Evolutionary conservation across 2,888 invertebrate species (phyloP), one percentile per base, ranked within the genome.

Genomic region (Drosophila setosimentum): DNA sequence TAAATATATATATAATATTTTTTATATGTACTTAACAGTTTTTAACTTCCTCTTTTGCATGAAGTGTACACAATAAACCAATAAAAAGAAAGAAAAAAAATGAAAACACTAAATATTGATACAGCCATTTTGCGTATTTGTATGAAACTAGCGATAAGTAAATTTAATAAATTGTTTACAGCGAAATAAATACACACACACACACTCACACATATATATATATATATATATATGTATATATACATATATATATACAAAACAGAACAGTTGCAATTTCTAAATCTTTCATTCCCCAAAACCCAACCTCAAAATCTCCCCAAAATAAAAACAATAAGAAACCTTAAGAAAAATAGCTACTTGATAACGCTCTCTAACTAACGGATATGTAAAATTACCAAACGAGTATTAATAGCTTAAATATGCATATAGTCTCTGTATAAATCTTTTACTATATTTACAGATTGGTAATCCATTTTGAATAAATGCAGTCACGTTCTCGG

Each of bases 361-460:
- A 67, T 69, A 73, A 68, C 49, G 66, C 68, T 70, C 76, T 77
- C 73, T 70, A 73, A 82, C 73, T 81, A 59, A 59, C 58, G 64
- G 77, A 67, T 82, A 80, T 82, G 80, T 80, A 70, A 82, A 85
- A 68, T 81, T 84, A 84, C 84, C 84, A 88, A 88, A 76, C 76
- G 88, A 84, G 84, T 84, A 84, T 84, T 84, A 84, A 88, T 88
- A 88, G 86, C 84, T 88, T 88, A 88, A 85, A 76, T 78, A 72
- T 68, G 62, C 62, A 68, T 75, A 78, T 70, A 78, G 64, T 68
- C 80, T 84, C 70, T 83, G 81, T 88, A 76, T 76, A 82, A 82
- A 78, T 71, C 64, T 73, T 74, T 69, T 73, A 84, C 68, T 80
- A 80, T 80, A 80, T 68, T 80, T 74, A 76, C 58, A 68, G 72